phyloP scores from a whole-genome alignment of 2,888 invertebrate genomes.

The Mythimna impura region DNA sequence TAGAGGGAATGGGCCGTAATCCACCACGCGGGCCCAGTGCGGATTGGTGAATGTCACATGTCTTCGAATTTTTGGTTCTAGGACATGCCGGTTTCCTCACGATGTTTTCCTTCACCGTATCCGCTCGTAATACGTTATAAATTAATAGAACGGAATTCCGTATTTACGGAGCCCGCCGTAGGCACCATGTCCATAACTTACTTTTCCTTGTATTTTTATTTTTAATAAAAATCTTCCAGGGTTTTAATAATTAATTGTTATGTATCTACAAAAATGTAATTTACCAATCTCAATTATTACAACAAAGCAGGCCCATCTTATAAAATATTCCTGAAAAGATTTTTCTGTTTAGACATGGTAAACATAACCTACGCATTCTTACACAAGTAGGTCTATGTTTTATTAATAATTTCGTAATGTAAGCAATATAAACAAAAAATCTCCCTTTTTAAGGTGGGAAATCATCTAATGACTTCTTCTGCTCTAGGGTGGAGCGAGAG shows the following conservation, averaged over 20 bases:
- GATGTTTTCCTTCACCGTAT: no score
- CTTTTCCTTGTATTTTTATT: background rate
- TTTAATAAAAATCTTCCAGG: background rate
- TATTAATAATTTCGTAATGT: background rate
- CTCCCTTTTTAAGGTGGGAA: no score
- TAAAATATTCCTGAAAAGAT: constrained; percentile 2
- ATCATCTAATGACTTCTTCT: no score
- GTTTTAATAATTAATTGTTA: background rate
- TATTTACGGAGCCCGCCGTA: background rate
- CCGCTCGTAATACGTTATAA: background rate
- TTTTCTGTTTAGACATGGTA: background rate
- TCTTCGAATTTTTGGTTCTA: no score
- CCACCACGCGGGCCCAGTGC: no score
- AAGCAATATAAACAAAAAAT: background rate
- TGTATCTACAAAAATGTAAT: background rate
- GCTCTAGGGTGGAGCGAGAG: no score
- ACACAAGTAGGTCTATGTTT: background rate
- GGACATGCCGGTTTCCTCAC: no score
- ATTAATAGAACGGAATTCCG: background rate
- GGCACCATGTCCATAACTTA: background rate
- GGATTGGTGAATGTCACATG: no score
- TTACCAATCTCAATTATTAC: background rate
- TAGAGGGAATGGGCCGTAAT: no score
- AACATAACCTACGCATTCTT: background rate
- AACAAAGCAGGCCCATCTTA: background rate